These are phyloP conservation scores for Amphiduros pacificus DNA, from an alignment of 2,888 invertebrate genomes.

Conservation along the genomic window DNA sequence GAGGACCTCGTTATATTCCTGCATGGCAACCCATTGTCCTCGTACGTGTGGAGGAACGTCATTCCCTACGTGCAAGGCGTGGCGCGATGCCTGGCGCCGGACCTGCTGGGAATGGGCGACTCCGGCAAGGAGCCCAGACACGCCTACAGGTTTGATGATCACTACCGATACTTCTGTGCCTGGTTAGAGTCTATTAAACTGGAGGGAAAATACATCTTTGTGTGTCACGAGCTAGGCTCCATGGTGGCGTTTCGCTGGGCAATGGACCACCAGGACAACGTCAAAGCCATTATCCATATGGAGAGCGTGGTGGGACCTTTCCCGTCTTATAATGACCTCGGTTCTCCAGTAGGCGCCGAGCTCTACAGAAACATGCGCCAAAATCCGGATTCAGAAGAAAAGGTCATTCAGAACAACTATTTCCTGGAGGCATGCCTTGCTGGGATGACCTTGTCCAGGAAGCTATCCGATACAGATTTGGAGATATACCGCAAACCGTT, in stretches of 20 bases:
- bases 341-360: neutral
- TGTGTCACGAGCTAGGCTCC: neutral
- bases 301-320: neutral
- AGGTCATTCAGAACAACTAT: neutral
- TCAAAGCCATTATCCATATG: neutral
- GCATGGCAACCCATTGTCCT: constrained; percentile 6
- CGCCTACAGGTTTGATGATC: constrained; percentile 6
- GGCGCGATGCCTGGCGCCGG: constrained; percentile 7
- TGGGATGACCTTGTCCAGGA: neutral
- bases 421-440: neutral
- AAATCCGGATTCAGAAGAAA: neutral
- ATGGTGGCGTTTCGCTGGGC: neutral
- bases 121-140: neutral
- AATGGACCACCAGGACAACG: neutral
- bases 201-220: constrained; percentile 1
- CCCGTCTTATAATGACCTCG: neutral
- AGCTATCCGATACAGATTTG: neutral
- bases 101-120: constrained; percentile 6
- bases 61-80: constrained; percentile 9
- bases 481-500: neutral
- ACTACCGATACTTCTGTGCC: constrained; percentile 11
- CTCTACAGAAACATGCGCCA: neutral
- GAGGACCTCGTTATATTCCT: constrained; percentile 7
- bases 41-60: constrained; percentile 8
- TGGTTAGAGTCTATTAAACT: constrained; percentile 4